A percentile compares a stretch with the other conserved stretches of the same genome.
Conservation (phyloP, 2,797 vertebrate genomes). For the Leuciscus waleckii region DNA sequence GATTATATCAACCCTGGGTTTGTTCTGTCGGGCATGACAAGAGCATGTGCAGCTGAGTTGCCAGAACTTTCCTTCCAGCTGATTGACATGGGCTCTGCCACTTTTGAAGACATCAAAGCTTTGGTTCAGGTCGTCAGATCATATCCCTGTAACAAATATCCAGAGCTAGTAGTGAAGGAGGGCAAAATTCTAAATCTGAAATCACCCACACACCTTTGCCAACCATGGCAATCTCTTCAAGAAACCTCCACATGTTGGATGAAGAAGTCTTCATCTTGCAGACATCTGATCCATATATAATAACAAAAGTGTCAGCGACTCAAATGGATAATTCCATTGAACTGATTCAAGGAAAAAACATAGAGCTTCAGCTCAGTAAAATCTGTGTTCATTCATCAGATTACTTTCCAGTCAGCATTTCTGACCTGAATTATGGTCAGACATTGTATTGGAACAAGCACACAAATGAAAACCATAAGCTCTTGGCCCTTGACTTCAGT, state of each 20-base stretch:
- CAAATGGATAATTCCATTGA: conserved; percentile 43
- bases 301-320: conserved; percentile 73
- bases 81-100: conserved; percentile 72
- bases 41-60: conserved; percentile 78
- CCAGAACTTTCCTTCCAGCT: conserved; percentile 77
- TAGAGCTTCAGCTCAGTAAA: conserved; percentile 79
- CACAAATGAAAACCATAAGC: conserved; percentile 72
- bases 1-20: conserved; percentile 83
- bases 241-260: conserved; percentile 32
- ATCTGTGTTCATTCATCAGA: conserved; percentile 85
- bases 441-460: conserved; percentile 84
- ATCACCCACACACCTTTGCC: conserved; percentile 71
- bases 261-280: conserved; percentile 73
- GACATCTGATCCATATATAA: conserved; percentile 78
- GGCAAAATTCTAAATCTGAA: conserved; percentile 72
- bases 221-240: conserved; percentile 38
- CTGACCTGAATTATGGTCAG: conserved; percentile 76
- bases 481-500: conserved; percentile 84
- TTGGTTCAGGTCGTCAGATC: conserved; percentile 76
- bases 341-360: conserved; percentile 59
- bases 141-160: conserved; percentile 72
- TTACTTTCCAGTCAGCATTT: conserved; percentile 83
- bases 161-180: conserved; percentile 82
- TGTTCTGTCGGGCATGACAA: conserved; percentile 83
- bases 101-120: conserved; percentile 73